Evolutionary conservation across 2,113 vertebrate species (phyloP).

Genomic region (Burhinus bistriatus): DNA sequence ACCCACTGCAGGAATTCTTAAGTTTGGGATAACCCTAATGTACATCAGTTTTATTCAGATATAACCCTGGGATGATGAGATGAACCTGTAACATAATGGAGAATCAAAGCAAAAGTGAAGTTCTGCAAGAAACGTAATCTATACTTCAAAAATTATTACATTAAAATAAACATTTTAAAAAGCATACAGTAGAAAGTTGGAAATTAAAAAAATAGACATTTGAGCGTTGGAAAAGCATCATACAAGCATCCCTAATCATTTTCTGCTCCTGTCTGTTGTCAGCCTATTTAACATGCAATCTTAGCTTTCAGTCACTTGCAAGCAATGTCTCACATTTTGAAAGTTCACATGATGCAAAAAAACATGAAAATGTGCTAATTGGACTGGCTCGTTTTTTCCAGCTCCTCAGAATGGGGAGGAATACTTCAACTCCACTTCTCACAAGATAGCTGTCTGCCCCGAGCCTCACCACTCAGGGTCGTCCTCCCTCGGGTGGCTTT

Average conservation of each 20-base stretch:
- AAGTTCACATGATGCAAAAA: not conserved
- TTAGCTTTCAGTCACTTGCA: not conserved
- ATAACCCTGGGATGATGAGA: not conserved
- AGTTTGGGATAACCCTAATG: not conserved
- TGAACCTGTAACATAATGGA: not conserved
- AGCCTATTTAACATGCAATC: not conserved
- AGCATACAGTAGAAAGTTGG: not conserved
- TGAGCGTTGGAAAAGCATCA: not conserved
- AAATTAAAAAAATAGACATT: not conserved
- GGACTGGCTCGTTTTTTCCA: not conserved
- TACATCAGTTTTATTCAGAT: not conserved
- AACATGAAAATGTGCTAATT: not conserved
- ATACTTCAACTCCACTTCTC: not conserved
- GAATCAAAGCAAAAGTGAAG: not conserved
- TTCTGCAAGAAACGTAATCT: not conserved
- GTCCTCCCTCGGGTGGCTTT: not conserved
- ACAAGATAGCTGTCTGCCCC: not conserved
- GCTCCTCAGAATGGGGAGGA: not conserved
- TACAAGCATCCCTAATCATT: not conserved
- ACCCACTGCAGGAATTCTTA: not conserved
- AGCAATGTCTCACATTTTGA: not conserved
- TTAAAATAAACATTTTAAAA: not conserved
- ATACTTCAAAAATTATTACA: not conserved
- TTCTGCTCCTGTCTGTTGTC: not conserved
- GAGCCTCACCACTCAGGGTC: not conserved